These are phyloP conservation scores for Tamandua tetradactyla DNA, from an alignment of 2,797 vertebrate genomes.

Conservation along the genomic window DNA sequence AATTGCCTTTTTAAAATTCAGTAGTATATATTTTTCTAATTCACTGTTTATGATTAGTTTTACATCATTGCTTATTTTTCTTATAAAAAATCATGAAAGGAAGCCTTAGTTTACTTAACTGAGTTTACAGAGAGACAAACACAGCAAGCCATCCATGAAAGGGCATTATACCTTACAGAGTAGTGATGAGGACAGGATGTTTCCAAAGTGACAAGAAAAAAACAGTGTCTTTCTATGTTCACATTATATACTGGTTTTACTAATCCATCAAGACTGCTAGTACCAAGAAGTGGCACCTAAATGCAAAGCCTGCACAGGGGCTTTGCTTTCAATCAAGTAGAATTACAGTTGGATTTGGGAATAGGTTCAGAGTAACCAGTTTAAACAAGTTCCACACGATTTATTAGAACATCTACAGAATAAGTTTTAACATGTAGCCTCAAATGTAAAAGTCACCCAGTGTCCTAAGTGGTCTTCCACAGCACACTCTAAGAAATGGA, in stretches of 20 bases:
- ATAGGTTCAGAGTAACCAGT: neutral
- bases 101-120: neutral
- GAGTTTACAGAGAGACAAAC: neutral
- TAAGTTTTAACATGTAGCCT: neutral
- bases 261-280: neutral
- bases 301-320: neutral
- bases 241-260: too few species aligned
- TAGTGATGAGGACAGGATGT: neutral
- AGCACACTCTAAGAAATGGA: fast-evolving
- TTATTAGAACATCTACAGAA: neutral
- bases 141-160: fast-evolving
- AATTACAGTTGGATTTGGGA: neutral
- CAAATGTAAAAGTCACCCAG: neutral
- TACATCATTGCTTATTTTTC: neutral
- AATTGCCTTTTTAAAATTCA: neutral
- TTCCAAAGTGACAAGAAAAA: neutral
- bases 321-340: neutral
- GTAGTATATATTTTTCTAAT: neutral
- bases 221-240: neutral
- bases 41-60: neutral
- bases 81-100: neutral
- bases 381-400: neutral
- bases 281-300: neutral
- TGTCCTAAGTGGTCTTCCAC: neutral
- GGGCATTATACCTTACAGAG: neutral